Percentiles rank a stretch among this genome's conserved stretches.
Evolutionary conservation across 2,113 vertebrate genomes (phyloP).

Genomic region (Ammodytes dubius): DNA sequence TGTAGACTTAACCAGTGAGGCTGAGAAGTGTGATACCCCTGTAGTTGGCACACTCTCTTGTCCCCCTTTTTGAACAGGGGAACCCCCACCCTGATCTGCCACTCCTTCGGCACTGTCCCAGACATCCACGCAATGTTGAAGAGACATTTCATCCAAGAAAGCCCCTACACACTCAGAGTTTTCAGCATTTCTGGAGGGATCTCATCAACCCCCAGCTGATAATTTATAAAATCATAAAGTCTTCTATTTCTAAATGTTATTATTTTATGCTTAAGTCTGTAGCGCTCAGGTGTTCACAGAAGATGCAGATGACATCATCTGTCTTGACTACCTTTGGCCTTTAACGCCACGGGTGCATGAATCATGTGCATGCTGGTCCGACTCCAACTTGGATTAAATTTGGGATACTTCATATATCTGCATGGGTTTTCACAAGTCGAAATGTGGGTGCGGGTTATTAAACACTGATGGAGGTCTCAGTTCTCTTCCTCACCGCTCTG

Average conservation of each 20-base stretch:
- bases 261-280: not conserved
- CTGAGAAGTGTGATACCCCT: too few relatives aligned
- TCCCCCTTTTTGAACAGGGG: too few relatives aligned
- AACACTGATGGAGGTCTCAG: slow-evolving; percentile 50
- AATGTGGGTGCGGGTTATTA: slow-evolving; percentile 61
- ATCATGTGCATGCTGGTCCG: slow-evolving; percentile 64
- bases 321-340: slow-evolving; percentile 60
- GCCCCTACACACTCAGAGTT: too few relatives aligned
- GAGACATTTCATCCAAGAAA: too few relatives aligned
- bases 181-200: too few relatives aligned
- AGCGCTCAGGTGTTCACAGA: slow-evolving; percentile 4
- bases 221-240: too few relatives aligned
- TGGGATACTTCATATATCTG: slow-evolving; percentile 65
- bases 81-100: too few relatives aligned
- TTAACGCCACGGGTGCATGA: slow-evolving; percentile 53
- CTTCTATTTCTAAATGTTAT: not conserved
- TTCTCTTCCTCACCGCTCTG: slow-evolving; percentile 33
- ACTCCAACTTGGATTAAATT: slow-evolving; percentile 70
- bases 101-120: too few relatives aligned
- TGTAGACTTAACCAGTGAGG: too few relatives aligned
- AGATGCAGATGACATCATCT: slow-evolving; percentile 23
- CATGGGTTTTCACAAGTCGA: slow-evolving; percentile 58
- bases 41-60: too few relatives aligned
- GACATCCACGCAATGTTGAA: too few relatives aligned
- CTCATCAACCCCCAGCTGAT: too few relatives aligned